phyloP scores from a whole-genome alignment of 2,888 invertebrate species.

The Apodemia duryi region DNA sequence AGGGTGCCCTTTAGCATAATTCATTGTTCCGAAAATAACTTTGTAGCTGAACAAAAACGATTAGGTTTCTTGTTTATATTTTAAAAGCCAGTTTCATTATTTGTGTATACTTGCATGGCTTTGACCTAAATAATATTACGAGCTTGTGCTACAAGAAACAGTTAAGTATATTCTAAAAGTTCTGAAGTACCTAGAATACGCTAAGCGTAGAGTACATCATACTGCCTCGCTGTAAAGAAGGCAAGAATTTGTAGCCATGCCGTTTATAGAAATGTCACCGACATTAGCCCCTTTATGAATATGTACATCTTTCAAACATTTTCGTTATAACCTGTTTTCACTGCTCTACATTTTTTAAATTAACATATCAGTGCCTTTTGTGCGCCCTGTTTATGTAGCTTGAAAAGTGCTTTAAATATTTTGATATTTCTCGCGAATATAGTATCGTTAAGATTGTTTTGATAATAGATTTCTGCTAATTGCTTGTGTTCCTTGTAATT shows the following conservation, averaged over 20 bases:
- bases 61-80: conserved; percentile 10
- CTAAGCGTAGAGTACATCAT: conserved; percentile 19
- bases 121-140: conserved; percentile 8
- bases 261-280: conserved; percentile 25
- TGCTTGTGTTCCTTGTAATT: no score
- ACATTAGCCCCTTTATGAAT: conserved; percentile 26
- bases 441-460: no score
- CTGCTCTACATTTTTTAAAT: conserved; percentile 13
- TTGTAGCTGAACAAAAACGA: not conserved
- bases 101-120: conserved; percentile 7
- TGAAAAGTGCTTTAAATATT: not conserved
- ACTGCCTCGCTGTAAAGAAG: conserved; percentile 19
- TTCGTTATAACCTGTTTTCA: conserved; percentile 6
- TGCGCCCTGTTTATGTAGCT: not conserved
- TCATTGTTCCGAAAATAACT: conserved; percentile 6
- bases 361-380: conserved; percentile 5
- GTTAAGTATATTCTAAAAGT: not conserved
- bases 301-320: conserved; percentile 21
- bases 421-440: no score
- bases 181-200: conserved; percentile 20
- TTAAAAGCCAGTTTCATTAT: conserved; percentile 10
- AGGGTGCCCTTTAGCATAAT: not conserved
- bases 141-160: conserved; percentile 4
- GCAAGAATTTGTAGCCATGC: conserved; percentile 26
- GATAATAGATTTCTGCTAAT: no score